These are phyloP conservation scores for Neomonachus schauinslandi DNA, from an alignment of 2,113 vertebrate species.

Conservation along the genomic window DNA sequence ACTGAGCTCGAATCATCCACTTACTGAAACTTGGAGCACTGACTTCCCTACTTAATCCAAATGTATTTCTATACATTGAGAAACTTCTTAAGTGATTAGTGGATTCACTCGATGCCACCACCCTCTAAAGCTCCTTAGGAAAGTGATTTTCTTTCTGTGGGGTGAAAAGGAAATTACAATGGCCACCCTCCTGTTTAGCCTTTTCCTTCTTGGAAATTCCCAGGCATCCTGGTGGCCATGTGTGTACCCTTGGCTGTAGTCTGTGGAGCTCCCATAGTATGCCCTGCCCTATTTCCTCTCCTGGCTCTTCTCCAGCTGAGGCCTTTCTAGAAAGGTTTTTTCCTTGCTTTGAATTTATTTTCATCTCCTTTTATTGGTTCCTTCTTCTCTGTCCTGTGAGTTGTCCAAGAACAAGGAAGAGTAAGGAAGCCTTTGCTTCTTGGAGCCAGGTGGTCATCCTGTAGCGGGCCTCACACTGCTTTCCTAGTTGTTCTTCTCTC, in stretches of 20 bases:
- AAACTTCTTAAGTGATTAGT: not conserved
- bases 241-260: not conserved
- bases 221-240: not conserved
- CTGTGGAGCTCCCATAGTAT: not conserved
- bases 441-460: not conserved
- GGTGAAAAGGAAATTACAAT: not conserved
- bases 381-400: not conserved
- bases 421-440: not conserved
- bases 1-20: not conserved
- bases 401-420: not conserved
- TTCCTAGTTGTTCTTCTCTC: not conserved
- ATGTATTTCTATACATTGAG: not conserved
- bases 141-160: constrained; percentile 24
- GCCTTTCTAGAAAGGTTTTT: constrained; percentile 18
- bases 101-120: not conserved
- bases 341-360: constrained; percentile 4
- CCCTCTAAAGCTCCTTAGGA: not conserved
- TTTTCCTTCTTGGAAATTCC: constrained; percentile 24
- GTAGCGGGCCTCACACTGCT: accelerated
- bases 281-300: not conserved
- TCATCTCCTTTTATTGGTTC: not conserved
- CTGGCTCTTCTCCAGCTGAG: not conserved
- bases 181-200: not conserved
- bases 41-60: not conserved
- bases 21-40: not conserved